These are phyloP conservation scores for Rhinolophus sinicus DNA, from an alignment of 2,113 vertebrate genomes.

Conservation along the genomic window DNA sequence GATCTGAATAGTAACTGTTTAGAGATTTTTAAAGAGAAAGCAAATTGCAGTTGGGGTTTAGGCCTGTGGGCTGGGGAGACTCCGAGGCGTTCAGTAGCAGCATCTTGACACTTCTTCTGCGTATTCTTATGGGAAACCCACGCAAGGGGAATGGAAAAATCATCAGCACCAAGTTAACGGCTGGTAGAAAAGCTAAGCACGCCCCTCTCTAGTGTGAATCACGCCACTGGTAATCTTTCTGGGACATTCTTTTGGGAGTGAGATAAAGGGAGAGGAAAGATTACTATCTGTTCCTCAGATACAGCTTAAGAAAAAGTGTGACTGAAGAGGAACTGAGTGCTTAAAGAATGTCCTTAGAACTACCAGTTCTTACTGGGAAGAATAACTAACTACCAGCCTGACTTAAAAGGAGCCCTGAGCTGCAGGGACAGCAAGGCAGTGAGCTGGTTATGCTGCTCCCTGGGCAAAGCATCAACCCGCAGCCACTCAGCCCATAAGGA, in stretches of 20 bases:
- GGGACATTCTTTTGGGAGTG: neutral
- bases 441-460: neutral
- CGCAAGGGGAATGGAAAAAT: neutral
- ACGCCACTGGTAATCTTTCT: neutral
- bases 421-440: neutral
- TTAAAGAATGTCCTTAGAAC: neutral
- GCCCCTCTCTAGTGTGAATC: neutral
- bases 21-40: neutral
- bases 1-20: neutral
- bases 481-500: neutral
- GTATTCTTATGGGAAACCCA: neutral
- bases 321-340: neutral
- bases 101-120: neutral
- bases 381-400: neutral
- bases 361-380: neutral
- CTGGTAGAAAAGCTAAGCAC: neutral
- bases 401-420: neutral
- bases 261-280: neutral
- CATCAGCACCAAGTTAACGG: neutral
- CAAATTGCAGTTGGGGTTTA: neutral
- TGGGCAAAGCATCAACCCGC: neutral
- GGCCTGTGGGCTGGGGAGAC: neutral
- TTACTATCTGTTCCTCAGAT: neutral
- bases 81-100: neutral
- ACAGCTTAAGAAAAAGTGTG: neutral